Base-by-base conservation (phyloP, 2,888 invertebrate species). In the Drosophila suboccidentalis region DNA sequence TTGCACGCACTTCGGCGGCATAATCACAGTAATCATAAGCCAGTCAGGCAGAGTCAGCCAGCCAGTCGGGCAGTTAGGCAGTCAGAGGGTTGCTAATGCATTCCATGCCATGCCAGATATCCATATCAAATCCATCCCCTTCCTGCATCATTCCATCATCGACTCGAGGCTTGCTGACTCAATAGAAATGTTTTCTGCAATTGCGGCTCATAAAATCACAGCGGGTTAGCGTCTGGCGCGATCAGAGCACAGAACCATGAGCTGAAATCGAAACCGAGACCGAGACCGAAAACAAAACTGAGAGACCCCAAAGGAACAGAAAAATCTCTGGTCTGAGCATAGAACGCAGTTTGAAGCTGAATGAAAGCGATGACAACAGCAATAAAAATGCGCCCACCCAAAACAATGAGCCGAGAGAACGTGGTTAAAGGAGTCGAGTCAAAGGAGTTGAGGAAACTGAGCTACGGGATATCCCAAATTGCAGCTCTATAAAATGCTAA, bases 151-250 rank as follows among this genome's bases (percentile, higher is more conserved):
- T n/a, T 8, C 44, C 22, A 43, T 49, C 22, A 43, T 49, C 68
- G 71, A 39, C 32, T 76, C 84, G 78, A 90, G 67, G 46, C 26
- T 26, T 82, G 92, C 91, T 91, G 91, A 92, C 90, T 90, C 86
- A 76, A 80, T 82, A 75, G 83, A 87, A 91, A 91, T 82, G 83
- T 86, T 88, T 86, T 90, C 83, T 71, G 78, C 91, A 91, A 91
- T 91, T 91, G 92, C 90, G 91, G 90, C 91, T 91, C 92, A 91
- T 91, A 91, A 91, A 92, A 84, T 90, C 91, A 78, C 91, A 91
- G 92, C 91, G 87, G 91, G 91, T 76, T 74, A 68, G 80, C 88
- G 79, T 84, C 90, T 90, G 87, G 67, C 78, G 66, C 71, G 89
- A 87, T 84, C 78, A 43, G 51, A 13, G 38, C 34, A n/a, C 10